phyloP scores from a whole-genome alignment of 1,140 invertebrate species.

The Bilobella aurantiaca region DNA sequence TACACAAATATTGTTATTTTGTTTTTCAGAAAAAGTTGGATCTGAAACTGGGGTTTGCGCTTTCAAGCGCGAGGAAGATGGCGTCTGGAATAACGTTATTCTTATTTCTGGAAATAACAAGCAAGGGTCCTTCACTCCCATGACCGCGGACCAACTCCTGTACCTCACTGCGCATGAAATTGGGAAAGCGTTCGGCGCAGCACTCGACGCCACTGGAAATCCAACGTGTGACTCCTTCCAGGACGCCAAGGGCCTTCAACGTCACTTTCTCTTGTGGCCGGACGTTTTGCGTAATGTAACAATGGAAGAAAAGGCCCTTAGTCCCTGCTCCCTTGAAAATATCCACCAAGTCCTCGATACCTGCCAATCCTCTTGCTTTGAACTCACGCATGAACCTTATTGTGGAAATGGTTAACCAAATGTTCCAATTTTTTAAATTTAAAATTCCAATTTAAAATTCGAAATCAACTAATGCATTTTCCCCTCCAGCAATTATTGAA shows the following conservation, averaged over 20 bases:
- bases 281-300: constrained; percentile 21
- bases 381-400: constrained; percentile 22
- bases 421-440: too few relatives aligned
- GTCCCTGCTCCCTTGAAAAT: constrained; percentile 19
- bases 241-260: neutral
- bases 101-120: constrained; percentile 29
- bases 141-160: constrained; percentile 17
- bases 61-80: constrained; percentile 4
- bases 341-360: constrained; percentile 11
- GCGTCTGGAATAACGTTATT: constrained; percentile 21
- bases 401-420: constrained; percentile 36
- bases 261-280: constrained; percentile 32
- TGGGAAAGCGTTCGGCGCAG: constrained; percentile 27
- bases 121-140: constrained; percentile 10
- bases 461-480: neutral
- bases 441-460: neutral
- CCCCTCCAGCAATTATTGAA: constrained; percentile 24
- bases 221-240: constrained; percentile 28
- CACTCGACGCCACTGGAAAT: constrained; percentile 19
- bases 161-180: constrained; percentile 32
- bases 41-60: constrained; percentile 18
- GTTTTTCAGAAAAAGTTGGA: neutral
- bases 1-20: neutral
- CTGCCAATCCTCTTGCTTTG: constrained; percentile 31
- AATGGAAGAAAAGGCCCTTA: constrained; percentile 23